Percentiles rank a stretch among this genome's conserved stretches.
Conservation (phyloP, 2,888 invertebrate species). For the Melanargia galathea region DNA sequence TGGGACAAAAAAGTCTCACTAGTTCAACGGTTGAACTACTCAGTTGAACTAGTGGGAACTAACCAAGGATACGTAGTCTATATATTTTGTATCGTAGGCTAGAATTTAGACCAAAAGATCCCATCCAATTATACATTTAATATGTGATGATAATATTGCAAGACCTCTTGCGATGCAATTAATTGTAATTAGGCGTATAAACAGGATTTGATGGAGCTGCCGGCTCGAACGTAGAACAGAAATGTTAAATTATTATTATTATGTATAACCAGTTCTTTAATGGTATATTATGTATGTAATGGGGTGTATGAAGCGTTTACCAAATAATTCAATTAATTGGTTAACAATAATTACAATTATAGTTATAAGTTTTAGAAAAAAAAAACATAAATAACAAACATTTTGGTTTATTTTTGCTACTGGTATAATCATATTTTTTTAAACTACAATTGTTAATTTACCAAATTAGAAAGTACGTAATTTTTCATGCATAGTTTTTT, state of each 20-base stretch:
- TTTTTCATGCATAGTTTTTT: not conserved
- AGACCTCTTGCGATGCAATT: slow-evolving; percentile 14
- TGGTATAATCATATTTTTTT: no score
- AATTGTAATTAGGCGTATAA: slow-evolving; percentile 25
- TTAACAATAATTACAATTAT: not conserved
- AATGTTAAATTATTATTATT: slow-evolving; percentile 23
- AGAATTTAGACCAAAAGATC: slow-evolving; percentile 64
- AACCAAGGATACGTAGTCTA: slow-evolving; percentile 23
- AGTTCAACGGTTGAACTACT: no score
- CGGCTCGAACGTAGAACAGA: slow-evolving; percentile 22
- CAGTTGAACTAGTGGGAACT: no score
- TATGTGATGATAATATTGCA: slow-evolving; percentile 23
- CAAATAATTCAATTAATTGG: slow-evolving; percentile 13
- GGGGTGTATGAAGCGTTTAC: slow-evolving; percentile 6
- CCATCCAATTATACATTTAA: slow-evolving; percentile 42
- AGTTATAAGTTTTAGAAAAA: not conserved
- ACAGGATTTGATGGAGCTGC: slow-evolving; percentile 20
- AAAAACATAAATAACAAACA: no score
- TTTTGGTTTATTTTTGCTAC: not conserved
- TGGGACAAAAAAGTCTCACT: no score
- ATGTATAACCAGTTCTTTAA: slow-evolving; percentile 24
- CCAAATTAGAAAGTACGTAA: not conserved
- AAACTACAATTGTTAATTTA: no score
- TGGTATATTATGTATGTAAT: slow-evolving; percentile 7
- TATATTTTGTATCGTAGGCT: slow-evolving; percentile 55